phyloP scores from a whole-genome alignment of 1,140 invertebrate genomes.

The Dreissena rostriformis region DNA sequence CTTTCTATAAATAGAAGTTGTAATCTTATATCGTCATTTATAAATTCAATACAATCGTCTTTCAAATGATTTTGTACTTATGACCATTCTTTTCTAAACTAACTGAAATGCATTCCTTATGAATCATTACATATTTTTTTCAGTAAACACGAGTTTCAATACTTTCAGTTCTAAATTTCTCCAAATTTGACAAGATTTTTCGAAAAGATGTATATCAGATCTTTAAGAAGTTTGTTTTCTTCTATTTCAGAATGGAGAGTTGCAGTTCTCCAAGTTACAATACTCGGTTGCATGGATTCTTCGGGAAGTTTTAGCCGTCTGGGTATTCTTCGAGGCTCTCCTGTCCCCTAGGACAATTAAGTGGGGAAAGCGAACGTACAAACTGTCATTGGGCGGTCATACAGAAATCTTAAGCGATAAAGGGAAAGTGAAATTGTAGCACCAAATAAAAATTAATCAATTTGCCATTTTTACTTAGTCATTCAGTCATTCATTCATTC shows the following conservation, averaged over 20 bases:
- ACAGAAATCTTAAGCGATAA: slow-evolving; percentile 46
- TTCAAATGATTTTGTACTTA: too few species aligned
- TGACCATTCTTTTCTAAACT: too few species aligned
- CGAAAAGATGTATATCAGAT: slow-evolving; percentile 3
- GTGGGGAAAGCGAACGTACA: slow-evolving; percentile 95
- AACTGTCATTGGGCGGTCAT: slow-evolving; percentile 94
- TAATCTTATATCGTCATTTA: too few species aligned
- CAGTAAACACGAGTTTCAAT: too few species aligned
- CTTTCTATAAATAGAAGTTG: too few species aligned
- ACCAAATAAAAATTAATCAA: background rate
- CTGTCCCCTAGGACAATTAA: slow-evolving; percentile 89
- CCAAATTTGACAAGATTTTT: too few species aligned
- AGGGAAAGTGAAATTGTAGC: slow-evolving; percentile 38
- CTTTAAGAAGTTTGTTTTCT: slow-evolving; percentile 40
- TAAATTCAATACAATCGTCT: too few species aligned
- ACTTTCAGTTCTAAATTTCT: too few species aligned
- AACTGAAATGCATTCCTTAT: too few species aligned
- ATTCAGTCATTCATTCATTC: too few species aligned
- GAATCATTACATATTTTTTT: too few species aligned
- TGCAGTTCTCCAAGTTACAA: slow-evolving; percentile 98
- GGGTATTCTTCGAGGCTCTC: slow-evolving; percentile 91
- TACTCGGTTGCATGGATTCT: slow-evolving; percentile 98
- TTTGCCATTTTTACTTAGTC: too few species aligned
- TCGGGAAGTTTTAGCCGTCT: slow-evolving; percentile 94
- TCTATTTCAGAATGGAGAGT: slow-evolving; percentile 90